These are phyloP conservation scores for Campylomormyrus numenius DNA, from an alignment of 2,113 vertebrate genomes.

Conservation along the genomic window DNA sequence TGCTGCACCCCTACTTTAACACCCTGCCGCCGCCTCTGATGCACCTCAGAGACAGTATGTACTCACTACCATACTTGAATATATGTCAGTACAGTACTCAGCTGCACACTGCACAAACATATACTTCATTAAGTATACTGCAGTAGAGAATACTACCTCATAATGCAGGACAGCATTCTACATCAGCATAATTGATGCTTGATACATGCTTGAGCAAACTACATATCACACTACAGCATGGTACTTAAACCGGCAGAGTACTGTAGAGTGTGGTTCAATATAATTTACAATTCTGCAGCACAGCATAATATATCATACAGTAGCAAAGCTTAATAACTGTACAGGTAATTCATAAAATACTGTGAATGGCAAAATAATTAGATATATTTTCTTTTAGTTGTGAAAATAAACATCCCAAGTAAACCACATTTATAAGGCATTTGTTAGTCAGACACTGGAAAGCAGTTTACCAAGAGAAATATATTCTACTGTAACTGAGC, in stretches of 20 bases:
- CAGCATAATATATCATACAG: neutral
- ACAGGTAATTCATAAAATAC: neutral
- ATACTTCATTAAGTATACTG: neutral
- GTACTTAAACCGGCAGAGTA: neutral
- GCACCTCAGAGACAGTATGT: conserved; percentile 70
- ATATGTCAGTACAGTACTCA: neutral
- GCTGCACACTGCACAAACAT: neutral
- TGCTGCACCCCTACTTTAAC: conserved; percentile 74
- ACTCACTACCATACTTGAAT: neutral
- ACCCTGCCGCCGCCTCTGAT: conserved; percentile 68
- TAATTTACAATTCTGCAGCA: neutral
- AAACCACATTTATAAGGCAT: neutral
- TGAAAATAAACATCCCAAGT: neutral
- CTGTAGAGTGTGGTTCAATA: neutral
- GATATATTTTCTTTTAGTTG: neutral
- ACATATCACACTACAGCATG: neutral
- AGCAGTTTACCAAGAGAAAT: neutral
- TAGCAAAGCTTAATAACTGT: neutral
- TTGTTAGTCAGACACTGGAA: neutral
- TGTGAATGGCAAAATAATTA: neutral
- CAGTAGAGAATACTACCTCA: neutral
- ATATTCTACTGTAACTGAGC: neutral
- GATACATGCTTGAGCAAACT: neutral
- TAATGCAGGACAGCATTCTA: neutral
- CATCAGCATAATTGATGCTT: neutral